Percentiles rank a stretch among this genome's conserved stretches.
Conservation (phyloP, 2,113 vertebrate species). For the Elaphurus davidianus region DNA sequence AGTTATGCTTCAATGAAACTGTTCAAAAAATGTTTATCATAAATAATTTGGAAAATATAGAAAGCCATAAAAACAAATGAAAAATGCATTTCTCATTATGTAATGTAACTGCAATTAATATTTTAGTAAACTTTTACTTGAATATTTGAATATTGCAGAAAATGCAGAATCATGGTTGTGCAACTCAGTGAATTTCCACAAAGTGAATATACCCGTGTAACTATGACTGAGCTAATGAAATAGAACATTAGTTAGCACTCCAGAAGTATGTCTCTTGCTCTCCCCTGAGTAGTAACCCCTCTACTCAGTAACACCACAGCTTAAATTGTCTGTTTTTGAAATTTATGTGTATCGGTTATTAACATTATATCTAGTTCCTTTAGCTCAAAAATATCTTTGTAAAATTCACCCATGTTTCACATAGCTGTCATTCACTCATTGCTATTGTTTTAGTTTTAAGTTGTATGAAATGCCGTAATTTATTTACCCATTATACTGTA, state of each 20-base stretch:
- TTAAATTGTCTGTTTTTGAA: background rate
- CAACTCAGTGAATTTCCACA: background rate
- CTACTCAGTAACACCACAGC: background rate
- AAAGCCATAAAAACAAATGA: background rate
- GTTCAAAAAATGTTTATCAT: background rate
- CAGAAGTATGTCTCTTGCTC: background rate
- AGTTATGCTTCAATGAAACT: background rate
- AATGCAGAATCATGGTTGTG: background rate
- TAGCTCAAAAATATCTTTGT: slow-evolving; percentile 1
- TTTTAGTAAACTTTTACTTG: background rate
- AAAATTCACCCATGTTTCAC: background rate
- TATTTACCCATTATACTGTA: background rate
- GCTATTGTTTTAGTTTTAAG: background rate
- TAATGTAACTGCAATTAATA: background rate
- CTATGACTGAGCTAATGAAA: background rate
- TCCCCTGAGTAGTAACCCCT: background rate
- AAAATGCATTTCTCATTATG: background rate
- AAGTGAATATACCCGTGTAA: background rate
- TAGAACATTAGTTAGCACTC: background rate
- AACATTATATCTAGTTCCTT: background rate
- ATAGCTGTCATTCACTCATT: background rate
- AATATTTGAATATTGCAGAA: background rate
- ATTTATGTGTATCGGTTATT: background rate
- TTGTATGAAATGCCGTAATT: background rate
- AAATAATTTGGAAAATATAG: background rate